Conservation (phyloP, 2,113 vertebrate genomes). For the Sapajus apella region DNA sequence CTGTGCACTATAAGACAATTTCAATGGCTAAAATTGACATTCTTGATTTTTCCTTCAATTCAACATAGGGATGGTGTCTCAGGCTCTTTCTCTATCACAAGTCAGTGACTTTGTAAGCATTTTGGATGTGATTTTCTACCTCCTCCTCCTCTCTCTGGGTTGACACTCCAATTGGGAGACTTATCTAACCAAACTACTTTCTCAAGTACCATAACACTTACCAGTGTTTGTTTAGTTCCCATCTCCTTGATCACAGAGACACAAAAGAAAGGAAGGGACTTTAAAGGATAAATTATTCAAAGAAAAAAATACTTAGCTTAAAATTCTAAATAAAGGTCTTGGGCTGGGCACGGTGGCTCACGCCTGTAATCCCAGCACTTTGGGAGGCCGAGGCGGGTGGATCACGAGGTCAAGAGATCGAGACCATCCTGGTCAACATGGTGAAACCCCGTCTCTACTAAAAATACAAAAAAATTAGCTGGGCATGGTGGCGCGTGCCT, state of each 20-base stretch:
- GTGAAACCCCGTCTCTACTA: no score
- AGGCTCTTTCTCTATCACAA: background rate
- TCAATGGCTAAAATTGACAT: constrained; percentile 12
- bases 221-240: background rate
- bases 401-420: no score
- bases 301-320: constrained; percentile 44
- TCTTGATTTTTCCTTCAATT: constrained; percentile 22
- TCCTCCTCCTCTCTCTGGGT: background rate
- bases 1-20: background rate
- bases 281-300: constrained; percentile 26
- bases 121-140: constrained; percentile 29
- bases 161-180: constrained; percentile 26
- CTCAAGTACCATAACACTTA: constrained; percentile 47
- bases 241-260: background rate
- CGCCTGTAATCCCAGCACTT: no score
- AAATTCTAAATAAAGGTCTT: constrained; percentile 54
- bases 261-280: background rate
- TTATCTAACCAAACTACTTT: constrained; percentile 43
- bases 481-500: no score
- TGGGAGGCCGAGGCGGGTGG: no score
- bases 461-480: no score
- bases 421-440: no score
- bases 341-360: no score
- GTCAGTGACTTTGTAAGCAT: background rate
- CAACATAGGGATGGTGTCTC: background rate